Evolutionary conservation across 1,140 invertebrate species (phyloP).

Genomic region (Eufriesea mexicana): DNA sequence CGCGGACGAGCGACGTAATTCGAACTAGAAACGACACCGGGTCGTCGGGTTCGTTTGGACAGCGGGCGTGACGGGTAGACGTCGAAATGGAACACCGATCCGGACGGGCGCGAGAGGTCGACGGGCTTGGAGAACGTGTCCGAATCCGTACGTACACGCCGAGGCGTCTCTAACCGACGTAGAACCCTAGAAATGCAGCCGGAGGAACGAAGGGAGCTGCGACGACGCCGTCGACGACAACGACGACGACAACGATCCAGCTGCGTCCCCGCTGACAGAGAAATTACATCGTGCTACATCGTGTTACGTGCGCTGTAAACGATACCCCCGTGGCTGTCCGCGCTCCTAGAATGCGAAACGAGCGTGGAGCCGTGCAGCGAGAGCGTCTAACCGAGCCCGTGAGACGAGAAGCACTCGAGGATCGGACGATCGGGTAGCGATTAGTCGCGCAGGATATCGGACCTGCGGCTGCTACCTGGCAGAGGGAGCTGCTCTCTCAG

Average conservation of each 20-base stretch:
- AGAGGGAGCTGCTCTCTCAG: too few species aligned
- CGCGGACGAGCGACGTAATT: constrained; percentile 32
- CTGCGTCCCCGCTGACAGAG: constrained; percentile 39
- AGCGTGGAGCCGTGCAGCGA: not conserved
- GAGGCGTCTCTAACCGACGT: not conserved
- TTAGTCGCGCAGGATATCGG: too few species aligned
- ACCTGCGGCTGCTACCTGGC: too few species aligned
- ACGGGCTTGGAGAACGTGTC: constrained; percentile 31
- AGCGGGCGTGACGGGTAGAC: constrained; percentile 27
- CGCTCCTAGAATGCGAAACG: constrained; percentile 48
- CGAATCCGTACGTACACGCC: constrained; percentile 26
- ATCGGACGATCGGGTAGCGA: constrained; percentile 11
- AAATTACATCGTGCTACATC: constrained; percentile 60
- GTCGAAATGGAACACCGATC: constrained; percentile 55
- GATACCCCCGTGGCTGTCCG: constrained; percentile 38
- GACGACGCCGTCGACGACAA: not conserved
- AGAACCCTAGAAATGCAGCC: constrained; percentile 64
- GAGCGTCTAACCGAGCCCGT: constrained; percentile 15
- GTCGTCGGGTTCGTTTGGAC: constrained; percentile 26
- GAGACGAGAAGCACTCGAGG: constrained; percentile 15
- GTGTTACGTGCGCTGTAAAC: constrained; percentile 60
- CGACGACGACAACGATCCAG: not conserved
- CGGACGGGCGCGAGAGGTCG: constrained; percentile 17
- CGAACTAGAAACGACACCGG: constrained; percentile 22
- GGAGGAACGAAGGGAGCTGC: constrained; percentile 26